Evolutionary conservation across 1,140 invertebrate genomes (phyloP).

Genomic region (Papilio machaon): DNA sequence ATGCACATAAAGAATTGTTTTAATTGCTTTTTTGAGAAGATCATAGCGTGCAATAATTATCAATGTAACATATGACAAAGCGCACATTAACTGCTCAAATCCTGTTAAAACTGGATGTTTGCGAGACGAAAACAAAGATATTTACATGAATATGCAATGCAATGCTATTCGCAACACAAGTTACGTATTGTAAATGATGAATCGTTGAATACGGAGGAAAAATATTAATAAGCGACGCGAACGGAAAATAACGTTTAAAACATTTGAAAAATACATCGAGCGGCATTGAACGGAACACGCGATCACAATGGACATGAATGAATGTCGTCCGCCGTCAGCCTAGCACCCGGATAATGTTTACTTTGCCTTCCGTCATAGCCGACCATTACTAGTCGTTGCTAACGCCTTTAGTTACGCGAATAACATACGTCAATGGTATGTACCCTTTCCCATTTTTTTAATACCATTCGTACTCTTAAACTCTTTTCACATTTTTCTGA

Average conservation of each 20-base stretch:
- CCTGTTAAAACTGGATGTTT: background rate
- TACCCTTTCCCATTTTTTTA: background rate
- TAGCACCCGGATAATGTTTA: conserved; percentile 74
- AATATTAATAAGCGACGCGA: conserved; percentile 21
- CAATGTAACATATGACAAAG: background rate
- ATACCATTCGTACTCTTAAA: background rate
- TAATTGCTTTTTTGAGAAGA: background rate
- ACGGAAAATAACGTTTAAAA: conserved; percentile 46
- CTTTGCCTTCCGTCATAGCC: conserved; percentile 73
- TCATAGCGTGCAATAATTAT: background rate
- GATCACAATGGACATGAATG: conserved; percentile 75
- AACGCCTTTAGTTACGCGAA: conserved; percentile 25
- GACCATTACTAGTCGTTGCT: conserved; percentile 29
- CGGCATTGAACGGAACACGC: conserved; percentile 73
- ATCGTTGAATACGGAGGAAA: conserved; percentile 13
- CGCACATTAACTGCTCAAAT: background rate
- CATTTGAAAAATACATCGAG: conserved; percentile 52
- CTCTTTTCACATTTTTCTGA: background rate
- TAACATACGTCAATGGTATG: background rate
- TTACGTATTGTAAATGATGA: conserved; percentile 10
- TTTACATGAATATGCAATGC: background rate
- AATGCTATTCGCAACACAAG: background rate
- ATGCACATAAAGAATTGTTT: background rate
- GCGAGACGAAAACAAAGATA: background rate
- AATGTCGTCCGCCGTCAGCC: conserved; percentile 60